Evolutionary conservation across 2,797 vertebrate genomes (phyloP).

Genomic region (Siniperca undulata): DNA sequence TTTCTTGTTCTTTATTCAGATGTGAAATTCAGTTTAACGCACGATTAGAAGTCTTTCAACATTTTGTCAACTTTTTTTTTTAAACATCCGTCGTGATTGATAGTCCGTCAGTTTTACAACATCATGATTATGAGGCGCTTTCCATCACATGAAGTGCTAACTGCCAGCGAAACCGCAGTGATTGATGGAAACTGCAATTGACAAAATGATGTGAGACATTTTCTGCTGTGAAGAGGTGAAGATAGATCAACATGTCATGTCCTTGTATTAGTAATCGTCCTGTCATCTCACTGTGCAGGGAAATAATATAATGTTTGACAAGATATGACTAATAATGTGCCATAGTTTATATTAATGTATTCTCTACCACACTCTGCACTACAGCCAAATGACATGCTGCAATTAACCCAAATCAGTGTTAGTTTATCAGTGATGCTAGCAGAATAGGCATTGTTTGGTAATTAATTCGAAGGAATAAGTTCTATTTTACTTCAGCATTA

Average conservation of each 20-base stretch:
- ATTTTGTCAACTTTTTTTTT: neutral
- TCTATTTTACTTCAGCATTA: neutral
- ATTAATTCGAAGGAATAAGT: neutral
- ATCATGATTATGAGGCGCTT: neutral
- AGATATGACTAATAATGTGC: neutral
- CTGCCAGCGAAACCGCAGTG: slow-evolving; percentile 4
- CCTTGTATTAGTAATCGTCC: neutral
- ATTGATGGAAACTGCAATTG: neutral
- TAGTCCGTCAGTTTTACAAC: neutral
- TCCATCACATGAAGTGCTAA: neutral
- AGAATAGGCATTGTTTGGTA: neutral
- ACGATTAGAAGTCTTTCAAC: neutral
- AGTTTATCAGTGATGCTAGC: neutral
- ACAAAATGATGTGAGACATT: slow-evolving; percentile 1
- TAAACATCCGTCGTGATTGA: neutral
- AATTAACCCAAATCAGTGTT: neutral
- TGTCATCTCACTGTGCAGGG: neutral
- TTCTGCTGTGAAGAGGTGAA: slow-evolving; percentile 1
- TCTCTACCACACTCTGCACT: slow-evolving; percentile 32
- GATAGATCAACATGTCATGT: neutral
- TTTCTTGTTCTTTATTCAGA: neutral
- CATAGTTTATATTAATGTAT: neutral
- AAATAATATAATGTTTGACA: neutral
- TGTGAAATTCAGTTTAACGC: too few relatives aligned
- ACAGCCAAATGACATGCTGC: slow-evolving; percentile 47